A percentile compares a stretch with the other conserved stretches of the same genome.
Conservation (phyloP, 2,888 invertebrate genomes). For the Diaprepes abbreviatus region DNA sequence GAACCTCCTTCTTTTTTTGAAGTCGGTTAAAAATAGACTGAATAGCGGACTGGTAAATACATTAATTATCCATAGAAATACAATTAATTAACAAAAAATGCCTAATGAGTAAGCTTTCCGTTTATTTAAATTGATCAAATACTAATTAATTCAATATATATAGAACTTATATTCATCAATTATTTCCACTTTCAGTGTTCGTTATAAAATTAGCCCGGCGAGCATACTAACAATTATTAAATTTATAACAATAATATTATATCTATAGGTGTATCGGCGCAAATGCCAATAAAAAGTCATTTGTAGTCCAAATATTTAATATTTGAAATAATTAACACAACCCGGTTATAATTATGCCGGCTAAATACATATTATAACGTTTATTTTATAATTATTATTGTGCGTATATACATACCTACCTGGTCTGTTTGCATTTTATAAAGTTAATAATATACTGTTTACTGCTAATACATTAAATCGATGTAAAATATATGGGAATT, state of each 20-base stretch:
- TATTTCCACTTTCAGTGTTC: constrained; percentile 24
- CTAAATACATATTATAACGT: constrained; percentile 23
- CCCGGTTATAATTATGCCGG: constrained; percentile 16
- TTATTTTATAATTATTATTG: constrained; percentile 27
- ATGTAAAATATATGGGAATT: neutral
- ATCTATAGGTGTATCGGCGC: neutral
- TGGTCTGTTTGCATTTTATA: constrained; percentile 20
- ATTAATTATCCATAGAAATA: no score
- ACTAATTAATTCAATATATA: constrained; percentile 16
- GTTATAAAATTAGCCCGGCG: constrained; percentile 24
- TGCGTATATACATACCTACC: constrained; percentile 5
- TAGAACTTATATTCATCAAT: constrained; percentile 10
- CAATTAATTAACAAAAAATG: neutral
- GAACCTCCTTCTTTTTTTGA: no score
- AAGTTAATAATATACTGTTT: neutral
- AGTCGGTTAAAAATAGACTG: no score
- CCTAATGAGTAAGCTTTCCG: neutral
- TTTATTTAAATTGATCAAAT: neutral
- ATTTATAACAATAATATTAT: constrained; percentile 23
- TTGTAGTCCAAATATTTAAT: constrained; percentile 18
- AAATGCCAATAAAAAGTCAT: constrained; percentile 9
- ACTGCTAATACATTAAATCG: neutral
- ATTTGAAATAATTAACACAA: constrained; percentile 25
- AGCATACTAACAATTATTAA: constrained; percentile 25
- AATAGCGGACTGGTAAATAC: no score